Conservation (phyloP, 1,140 invertebrate genomes). For the Euwallacea fornicatus region DNA sequence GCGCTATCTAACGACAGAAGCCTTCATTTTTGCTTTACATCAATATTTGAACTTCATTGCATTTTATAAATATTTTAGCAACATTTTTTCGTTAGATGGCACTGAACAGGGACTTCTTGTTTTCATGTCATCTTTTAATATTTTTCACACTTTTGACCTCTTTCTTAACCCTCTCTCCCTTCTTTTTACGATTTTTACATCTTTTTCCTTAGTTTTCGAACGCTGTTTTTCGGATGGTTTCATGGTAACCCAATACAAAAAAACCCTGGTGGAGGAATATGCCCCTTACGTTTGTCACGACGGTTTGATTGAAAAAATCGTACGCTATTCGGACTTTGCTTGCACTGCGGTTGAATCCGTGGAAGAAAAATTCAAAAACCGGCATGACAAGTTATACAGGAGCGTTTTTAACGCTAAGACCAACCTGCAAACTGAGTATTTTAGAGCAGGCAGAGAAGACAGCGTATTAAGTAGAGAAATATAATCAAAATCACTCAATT, state of each 20-base stretch:
- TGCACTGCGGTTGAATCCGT: slow-evolving; percentile 59
- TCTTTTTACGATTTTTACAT: neutral
- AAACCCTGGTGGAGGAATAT: slow-evolving; percentile 73
- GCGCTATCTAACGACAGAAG: no score
- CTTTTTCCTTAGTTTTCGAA: slow-evolving; percentile 63
- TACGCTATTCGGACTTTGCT: slow-evolving; percentile 69
- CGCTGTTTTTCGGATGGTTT: slow-evolving; percentile 72
- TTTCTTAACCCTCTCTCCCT: neutral
- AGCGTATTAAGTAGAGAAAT: slow-evolving; percentile 58
- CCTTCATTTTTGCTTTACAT: no score
- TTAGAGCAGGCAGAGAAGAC: slow-evolving; percentile 68
- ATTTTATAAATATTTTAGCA: no score
- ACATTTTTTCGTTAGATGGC: no score
- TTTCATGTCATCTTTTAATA: no score
- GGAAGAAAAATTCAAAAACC: slow-evolving; percentile 71
- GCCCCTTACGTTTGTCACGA: slow-evolving; percentile 73
- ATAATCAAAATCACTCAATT: neutral
- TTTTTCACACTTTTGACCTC: neutral
- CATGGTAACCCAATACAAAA: slow-evolving; percentile 75
- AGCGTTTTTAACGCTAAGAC: slow-evolving; percentile 62
- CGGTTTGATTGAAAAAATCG: slow-evolving; percentile 70
- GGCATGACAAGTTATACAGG: slow-evolving; percentile 67
- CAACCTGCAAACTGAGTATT: slow-evolving; percentile 65
- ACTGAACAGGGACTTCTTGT: no score
- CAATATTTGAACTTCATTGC: no score